Evolutionary conservation across 2,113 vertebrate species (phyloP), one percentile per base, ranked within the genome.

Genomic region (Melanotaenia duboulayi): DNA sequence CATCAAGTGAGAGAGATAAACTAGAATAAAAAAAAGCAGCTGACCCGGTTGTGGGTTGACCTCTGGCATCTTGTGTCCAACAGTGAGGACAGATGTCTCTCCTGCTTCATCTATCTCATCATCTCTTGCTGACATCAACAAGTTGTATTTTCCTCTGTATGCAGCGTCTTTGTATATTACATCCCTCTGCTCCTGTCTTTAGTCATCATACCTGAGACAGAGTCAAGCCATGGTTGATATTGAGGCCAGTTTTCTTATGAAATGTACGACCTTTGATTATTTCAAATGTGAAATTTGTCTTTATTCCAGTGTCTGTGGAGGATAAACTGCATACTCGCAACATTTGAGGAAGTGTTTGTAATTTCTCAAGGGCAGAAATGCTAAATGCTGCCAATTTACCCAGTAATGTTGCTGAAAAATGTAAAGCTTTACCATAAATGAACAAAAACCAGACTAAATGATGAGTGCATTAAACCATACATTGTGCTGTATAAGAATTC

Each of bases 61-160:
- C 85, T 81, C 71, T 76, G 76, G 56, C 78, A 65, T 28, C 37
- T 12, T 74, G 81, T 78, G 84, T 80, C 86, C 89, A 69, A 69
- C 17, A 19, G 71, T 52, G 60, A 84, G 79, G 67, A 84, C 63
- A 59, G 42, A 72, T 0, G 65, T 79, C 56, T 46, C 52, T 81
- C 66, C 60, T 56, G 71, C 48, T 64, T 67, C 14, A 48, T 64
- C 68, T 44, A 32, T 55, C 50, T 55, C 78, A 62, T 82, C 83
- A 82, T 67, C 74, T 54, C 70, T 25, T 39, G 65, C 77, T 83
- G 80, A 86, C 80, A 76, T 70, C 77, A 76, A 74, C 66, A 65
- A 65, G 63, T 62, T 85, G 67, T 58, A 59, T 65, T 74, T 56
- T 79, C 46, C 78, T 28, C 59, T 68, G 74, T 25, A 1, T 55